A percentile compares a stretch with the other conserved stretches of the same genome.
Conservation (phyloP, 1,140 invertebrate species). For the Plodia interpunctella region DNA sequence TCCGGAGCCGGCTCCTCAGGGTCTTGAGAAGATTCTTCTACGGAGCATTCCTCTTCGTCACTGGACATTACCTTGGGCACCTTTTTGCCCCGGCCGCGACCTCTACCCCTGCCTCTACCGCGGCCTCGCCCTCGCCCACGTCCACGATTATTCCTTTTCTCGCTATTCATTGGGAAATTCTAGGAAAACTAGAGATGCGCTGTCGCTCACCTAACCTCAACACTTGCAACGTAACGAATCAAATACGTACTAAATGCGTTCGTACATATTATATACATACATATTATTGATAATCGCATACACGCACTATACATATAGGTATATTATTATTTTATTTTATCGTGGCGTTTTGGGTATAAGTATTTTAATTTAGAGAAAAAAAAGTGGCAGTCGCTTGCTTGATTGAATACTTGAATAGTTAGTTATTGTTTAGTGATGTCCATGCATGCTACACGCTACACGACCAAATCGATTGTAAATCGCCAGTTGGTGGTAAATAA, state of each 20-base stretch:
- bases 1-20: slow-evolving; percentile 62
- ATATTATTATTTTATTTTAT: too few species aligned
- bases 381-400: too few species aligned
- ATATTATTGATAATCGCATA: too few species aligned
- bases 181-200: not conserved
- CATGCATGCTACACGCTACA: too few species aligned
- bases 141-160: slow-evolving; percentile 76
- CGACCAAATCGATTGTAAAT: too few species aligned
- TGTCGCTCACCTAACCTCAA: slow-evolving; percentile 18
- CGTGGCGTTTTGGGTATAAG: too few species aligned
- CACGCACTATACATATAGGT: too few species aligned
- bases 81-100: slow-evolving; percentile 84
- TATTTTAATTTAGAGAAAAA: too few species aligned
- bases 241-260: too few species aligned
- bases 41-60: slow-evolving; percentile 82
- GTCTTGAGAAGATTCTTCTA: slow-evolving; percentile 76
- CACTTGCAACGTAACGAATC: not conserved
- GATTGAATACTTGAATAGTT: too few species aligned
- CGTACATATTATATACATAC: not conserved
- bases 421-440: too few species aligned
- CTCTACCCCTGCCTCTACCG: slow-evolving; percentile 82
- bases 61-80: slow-evolving; percentile 85
- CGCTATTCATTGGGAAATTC: slow-evolving; percentile 64
- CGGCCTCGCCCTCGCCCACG: slow-evolving; percentile 80
- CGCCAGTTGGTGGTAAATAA: too few species aligned